Evolutionary conservation across 2,113 vertebrate species (phyloP), one percentile per base, ranked within the genome.

Genomic region (Uropsilus gracilis): DNA sequence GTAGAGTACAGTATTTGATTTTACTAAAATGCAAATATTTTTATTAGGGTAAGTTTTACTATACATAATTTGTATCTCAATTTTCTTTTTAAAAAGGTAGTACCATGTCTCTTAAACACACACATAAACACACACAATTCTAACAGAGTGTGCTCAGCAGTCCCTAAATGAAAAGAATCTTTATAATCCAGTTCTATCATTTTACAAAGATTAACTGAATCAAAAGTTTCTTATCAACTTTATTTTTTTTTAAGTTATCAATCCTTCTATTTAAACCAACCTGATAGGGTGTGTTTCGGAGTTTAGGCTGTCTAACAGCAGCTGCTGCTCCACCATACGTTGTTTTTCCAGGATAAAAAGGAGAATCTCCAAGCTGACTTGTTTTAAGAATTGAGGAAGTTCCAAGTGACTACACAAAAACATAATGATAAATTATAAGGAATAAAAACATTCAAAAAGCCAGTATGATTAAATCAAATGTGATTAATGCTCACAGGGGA

Each of bases 321-420:
- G 98, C 99, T 82, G 99, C 98, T 78, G 99, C 99, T n/a, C 99
- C 99, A 64, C 99, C 99, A 0, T 99, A 99, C 1, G 97, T 99
- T 37, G 99, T 99, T 98, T 99, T 99, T 85, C 99, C 99, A 72
- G 99, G 99, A 97, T 99, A 99, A 98, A 99, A 99, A 1, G 99
- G 99, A 88, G 99, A 99, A 97, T 99, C 99, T 48, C 99, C 99
- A 91, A 99, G 98, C 76, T 99, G 99, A 95, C 99, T 99, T 86
- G 99, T 99, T 98, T 99, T 99, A 93, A 99, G 98, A 96, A 98
- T 59, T 59, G 99, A 99, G 96, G 98, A 99, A 97, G 98, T 99
- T 97, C 99, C 98, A 96, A 99, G 98, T 4, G 99, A 98, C 98
- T 99, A 91, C 17, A 97, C 39, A 97, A 88, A 98, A 72, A 73